A percentile compares a stretch with the other conserved stretches of the same genome.
Evolutionary conservation across 2,113 vertebrate species (phyloP).

Genomic region (Ibidorhyncha struthersii): DNA sequence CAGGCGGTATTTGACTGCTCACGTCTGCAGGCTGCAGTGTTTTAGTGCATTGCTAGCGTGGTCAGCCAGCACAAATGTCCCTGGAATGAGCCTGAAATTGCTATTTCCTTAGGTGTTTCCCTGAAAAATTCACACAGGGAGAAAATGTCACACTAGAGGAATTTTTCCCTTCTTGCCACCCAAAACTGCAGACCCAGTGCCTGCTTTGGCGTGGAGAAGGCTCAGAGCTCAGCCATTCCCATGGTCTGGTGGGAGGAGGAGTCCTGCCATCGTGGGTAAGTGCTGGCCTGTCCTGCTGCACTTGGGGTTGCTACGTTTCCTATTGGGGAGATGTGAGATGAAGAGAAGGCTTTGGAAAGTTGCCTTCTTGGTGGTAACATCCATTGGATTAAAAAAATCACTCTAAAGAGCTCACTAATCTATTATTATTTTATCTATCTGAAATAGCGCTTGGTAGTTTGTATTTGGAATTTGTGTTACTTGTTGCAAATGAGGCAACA

Average conservation of each 20-base stretch:
- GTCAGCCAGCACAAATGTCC: not conserved
- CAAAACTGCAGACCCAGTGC: not conserved
- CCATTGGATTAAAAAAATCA: not conserved
- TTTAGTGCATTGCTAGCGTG: not conserved
- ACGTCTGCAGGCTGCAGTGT: not conserved
- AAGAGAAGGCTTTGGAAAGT: not conserved
- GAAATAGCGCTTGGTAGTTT: not conserved
- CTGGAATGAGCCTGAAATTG: not conserved
- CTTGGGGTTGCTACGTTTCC: rapidly evolving
- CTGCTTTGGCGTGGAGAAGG: not conserved
- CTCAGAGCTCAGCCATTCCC: not conserved
- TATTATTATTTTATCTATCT: not conserved
- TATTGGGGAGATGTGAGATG: not conserved
- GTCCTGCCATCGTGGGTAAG: not conserved
- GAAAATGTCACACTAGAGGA: not conserved
- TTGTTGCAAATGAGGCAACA: not conserved
- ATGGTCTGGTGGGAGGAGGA: not conserved
- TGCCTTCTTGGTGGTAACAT: not conserved
- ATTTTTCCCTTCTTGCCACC: not conserved
- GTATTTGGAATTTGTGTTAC: not conserved
- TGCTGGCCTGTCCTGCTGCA: not conserved
- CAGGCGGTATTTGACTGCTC: not conserved
- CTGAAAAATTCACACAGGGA: not conserved
- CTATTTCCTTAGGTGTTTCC: not conserved
- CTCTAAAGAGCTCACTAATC: not conserved